These are phyloP conservation scores for Leptopilina syphax DNA, from an alignment of 2,888 invertebrate genomes.

Conservation along the genomic window DNA sequence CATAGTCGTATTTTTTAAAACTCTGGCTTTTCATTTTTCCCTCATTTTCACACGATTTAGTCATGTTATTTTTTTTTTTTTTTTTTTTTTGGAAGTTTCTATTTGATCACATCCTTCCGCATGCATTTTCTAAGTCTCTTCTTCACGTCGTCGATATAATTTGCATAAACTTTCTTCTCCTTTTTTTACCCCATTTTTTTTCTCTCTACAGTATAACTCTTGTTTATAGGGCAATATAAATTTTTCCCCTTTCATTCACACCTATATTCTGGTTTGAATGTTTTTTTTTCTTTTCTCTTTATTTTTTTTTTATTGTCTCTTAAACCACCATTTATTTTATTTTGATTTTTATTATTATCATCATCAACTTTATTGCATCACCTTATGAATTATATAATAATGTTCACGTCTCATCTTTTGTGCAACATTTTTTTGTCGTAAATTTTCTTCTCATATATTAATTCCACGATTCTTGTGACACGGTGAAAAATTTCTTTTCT, in stretches of 20 bases:
- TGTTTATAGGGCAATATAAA: too few relatives aligned
- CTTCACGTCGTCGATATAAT: slow-evolving; percentile 6
- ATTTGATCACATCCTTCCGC: slow-evolving; percentile 17
- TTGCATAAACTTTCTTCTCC: not conserved
- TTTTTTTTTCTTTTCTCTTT: not conserved
- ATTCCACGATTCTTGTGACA: too few relatives aligned
- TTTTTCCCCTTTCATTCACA: not conserved
- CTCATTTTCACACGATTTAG: not conserved
- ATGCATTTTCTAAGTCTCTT: not conserved
- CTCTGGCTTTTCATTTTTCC: not conserved
- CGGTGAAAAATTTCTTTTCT: not conserved
- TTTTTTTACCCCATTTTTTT: too few relatives aligned
- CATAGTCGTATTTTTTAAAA: not conserved
- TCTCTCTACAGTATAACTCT: too few relatives aligned
- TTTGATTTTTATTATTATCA: not conserved
- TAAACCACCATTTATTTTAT: not conserved
- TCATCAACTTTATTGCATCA: not conserved
- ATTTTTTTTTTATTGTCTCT: not conserved
- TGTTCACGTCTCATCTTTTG: not conserved
- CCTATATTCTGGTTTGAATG: not conserved
- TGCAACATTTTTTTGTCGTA: not conserved
- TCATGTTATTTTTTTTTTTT: not conserved
- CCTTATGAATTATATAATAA: not conserved
- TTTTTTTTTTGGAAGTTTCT: not conserved
- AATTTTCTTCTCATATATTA: not conserved